Evolutionary conservation across 2,113 vertebrate species (phyloP).

Genomic region (Camelus bactrianus): DNA sequence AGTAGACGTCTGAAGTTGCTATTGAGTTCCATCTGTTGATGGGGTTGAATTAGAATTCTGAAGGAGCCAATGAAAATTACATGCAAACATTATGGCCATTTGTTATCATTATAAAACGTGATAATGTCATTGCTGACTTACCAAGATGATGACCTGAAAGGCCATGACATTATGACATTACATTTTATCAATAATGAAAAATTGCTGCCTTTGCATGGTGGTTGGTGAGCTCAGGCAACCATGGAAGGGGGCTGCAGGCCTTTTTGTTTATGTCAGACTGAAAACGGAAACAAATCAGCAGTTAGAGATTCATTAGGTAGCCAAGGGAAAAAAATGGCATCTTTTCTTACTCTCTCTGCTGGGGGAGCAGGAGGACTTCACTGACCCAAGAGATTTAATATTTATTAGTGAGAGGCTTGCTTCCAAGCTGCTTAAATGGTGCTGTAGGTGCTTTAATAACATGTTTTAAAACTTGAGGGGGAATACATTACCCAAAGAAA

Average conservation of each 20-base stretch:
- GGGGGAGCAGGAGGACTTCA: background rate
- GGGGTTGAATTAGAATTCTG: conserved; percentile 84
- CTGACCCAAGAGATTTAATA: conserved; percentile 35
- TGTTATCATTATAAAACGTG: conserved; percentile 90
- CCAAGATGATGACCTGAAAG: conserved; percentile 91
- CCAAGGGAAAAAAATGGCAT: background rate
- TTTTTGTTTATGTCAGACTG: conserved; percentile 59
- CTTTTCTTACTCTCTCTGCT: conserved; percentile 21
- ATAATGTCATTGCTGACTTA: conserved; percentile 91
- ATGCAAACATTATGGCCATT: conserved; percentile 89
- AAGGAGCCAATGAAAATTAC: conserved; percentile 86
- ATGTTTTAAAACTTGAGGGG: background rate
- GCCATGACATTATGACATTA: conserved; percentile 91
- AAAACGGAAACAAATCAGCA: conserved; percentile 28
- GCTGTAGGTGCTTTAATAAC: background rate
- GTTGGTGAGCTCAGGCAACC: conserved; percentile 78
- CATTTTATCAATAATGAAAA: conserved; percentile 93
- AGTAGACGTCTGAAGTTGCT: conserved; percentile 49
- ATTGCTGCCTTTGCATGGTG: conserved; percentile 87
- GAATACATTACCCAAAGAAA: background rate
- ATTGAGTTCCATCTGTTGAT: conserved; percentile 79
- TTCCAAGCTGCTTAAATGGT: conserved; percentile 21
- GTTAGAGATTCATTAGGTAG: conserved; percentile 31
- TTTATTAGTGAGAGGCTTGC: conserved; percentile 32
- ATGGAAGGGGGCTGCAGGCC: background rate